phyloP scores from a whole-genome alignment of 1,140 invertebrate genomes.

The Luehdorfia chinensis region DNA sequence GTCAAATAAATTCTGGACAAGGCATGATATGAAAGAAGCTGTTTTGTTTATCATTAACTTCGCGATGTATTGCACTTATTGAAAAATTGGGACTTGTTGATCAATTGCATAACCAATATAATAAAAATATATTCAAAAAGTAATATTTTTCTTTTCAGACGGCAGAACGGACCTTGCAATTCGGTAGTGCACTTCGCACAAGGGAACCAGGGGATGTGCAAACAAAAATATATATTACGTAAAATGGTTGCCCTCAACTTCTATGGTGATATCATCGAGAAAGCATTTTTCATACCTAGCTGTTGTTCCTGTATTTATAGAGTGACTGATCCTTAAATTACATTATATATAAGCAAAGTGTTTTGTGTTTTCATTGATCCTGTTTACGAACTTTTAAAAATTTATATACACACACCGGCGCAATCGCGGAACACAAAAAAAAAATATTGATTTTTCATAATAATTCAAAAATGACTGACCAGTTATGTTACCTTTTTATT shows the following conservation, averaged over 20 bases:
- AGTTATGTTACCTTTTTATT: too few relatives aligned
- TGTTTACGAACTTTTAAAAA: too few relatives aligned
- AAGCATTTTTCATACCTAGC: constrained; percentile 79
- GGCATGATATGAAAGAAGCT: too few relatives aligned
- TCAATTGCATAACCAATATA: background rate
- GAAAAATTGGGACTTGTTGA: too few relatives aligned
- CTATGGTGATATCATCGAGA: constrained; percentile 67
- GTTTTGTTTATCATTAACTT: too few relatives aligned
- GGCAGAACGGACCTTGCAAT: constrained; percentile 46
- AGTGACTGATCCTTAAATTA: constrained; percentile 11
- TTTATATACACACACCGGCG: too few relatives aligned
- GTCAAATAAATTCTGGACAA: too few relatives aligned
- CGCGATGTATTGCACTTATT: too few relatives aligned
- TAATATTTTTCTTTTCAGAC: constrained; percentile 23
- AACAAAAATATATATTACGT: constrained; percentile 80
- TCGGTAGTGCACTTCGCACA: constrained; percentile 58
- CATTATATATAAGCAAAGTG: background rate
- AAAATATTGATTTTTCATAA: too few relatives aligned
- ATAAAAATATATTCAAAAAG: background rate
- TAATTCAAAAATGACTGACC: too few relatives aligned
- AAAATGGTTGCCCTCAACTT: constrained; percentile 73
- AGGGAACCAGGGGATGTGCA: constrained; percentile 77
- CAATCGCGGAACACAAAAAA: too few relatives aligned
- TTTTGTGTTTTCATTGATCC: background rate
- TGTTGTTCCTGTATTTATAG: constrained; percentile 79